Percentiles rank a stretch among this genome's conserved stretches.
These are phyloP conservation scores for Drosophila putrida DNA, from an alignment of 2,888 invertebrate species.

Conservation along the genomic window DNA sequence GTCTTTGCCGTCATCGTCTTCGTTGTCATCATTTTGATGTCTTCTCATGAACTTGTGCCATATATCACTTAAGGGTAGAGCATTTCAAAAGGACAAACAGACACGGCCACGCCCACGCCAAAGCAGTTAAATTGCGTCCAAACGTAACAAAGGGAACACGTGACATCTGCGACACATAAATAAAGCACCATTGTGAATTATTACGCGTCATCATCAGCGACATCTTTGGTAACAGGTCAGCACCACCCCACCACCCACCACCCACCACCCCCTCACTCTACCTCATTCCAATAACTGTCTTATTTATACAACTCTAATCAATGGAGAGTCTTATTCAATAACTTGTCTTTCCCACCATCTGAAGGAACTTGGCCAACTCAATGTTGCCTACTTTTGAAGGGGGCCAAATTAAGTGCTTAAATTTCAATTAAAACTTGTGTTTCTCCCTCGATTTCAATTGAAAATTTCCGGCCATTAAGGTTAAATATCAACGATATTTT, in stretches of 20 bases:
- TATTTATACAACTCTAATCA: slow-evolving; percentile 56
- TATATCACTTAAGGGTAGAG: slow-evolving; percentile 73
- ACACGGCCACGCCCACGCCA: slow-evolving; percentile 27
- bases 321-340: slow-evolving; percentile 9
- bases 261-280: not conserved
- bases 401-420: slow-evolving; percentile 77
- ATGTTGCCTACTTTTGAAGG: slow-evolving; percentile 1
- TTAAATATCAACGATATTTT: slow-evolving; percentile 66
- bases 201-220: slow-evolving; percentile 59
- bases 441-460: slow-evolving; percentile 45
- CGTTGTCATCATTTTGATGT: slow-evolving; percentile 74
- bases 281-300: slow-evolving; percentile 25
- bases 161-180: slow-evolving; percentile 79
- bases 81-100: slow-evolving; percentile 44
- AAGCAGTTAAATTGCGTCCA: slow-evolving; percentile 66
- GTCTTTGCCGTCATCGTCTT: slow-evolving; percentile 52
- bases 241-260: not conserved
- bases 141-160: slow-evolving; percentile 74
- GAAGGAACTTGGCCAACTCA: slow-evolving; percentile 1
- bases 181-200: slow-evolving; percentile 73
- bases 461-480: slow-evolving; percentile 49
- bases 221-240: slow-evolving; percentile 25
- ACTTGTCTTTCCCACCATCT: not conserved
- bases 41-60: slow-evolving; percentile 76
- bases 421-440: slow-evolving; percentile 77